A percentile compares a stretch with the other conserved stretches of the same genome.
Evolutionary conservation across 2,888 invertebrate genomes (phyloP).

Genomic region (Heliconius erato): DNA sequence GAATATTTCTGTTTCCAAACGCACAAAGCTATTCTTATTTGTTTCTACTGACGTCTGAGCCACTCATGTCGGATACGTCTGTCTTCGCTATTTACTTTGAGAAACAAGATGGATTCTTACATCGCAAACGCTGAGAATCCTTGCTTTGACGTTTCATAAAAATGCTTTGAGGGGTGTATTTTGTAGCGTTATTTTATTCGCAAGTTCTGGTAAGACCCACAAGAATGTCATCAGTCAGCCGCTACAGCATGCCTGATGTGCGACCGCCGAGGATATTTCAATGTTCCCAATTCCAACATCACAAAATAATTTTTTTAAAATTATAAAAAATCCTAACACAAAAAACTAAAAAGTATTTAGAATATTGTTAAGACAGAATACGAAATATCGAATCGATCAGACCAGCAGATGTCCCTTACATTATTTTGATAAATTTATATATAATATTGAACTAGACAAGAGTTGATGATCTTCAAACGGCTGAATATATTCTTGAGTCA

Average conservation of each 20-base stretch:
- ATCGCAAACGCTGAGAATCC: neutral
- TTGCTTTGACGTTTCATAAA: constrained; percentile 30
- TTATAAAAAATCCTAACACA: too few relatives aligned
- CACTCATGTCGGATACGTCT: neutral
- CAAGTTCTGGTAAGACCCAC: constrained; percentile 20
- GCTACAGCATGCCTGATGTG: neutral
- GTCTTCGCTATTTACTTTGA: constrained; percentile 8
- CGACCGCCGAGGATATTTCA: too few relatives aligned
- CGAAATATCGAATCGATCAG: too few relatives aligned
- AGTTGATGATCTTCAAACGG: too few relatives aligned
- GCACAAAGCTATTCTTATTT: neutral
- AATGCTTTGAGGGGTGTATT: constrained; percentile 31
- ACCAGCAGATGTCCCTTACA: too few relatives aligned
- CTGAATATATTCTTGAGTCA: too few relatives aligned
- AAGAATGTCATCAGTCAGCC: constrained; percentile 36
- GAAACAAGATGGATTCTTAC: constrained; percentile 1
- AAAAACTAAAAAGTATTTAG: too few relatives aligned
- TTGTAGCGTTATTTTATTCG: constrained; percentile 30
- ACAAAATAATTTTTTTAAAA: too few relatives aligned
- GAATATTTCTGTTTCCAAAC: neutral
- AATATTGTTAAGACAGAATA: too few relatives aligned
- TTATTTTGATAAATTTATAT: too few relatives aligned
- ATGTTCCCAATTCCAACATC: too few relatives aligned
- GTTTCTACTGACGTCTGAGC: neutral
- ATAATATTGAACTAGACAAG: too few relatives aligned